Percentiles rank a stretch among this genome's conserved stretches.
Evolutionary conservation across 2,888 invertebrate species (phyloP).

Genomic region (Sminthurides aquaticus): DNA sequence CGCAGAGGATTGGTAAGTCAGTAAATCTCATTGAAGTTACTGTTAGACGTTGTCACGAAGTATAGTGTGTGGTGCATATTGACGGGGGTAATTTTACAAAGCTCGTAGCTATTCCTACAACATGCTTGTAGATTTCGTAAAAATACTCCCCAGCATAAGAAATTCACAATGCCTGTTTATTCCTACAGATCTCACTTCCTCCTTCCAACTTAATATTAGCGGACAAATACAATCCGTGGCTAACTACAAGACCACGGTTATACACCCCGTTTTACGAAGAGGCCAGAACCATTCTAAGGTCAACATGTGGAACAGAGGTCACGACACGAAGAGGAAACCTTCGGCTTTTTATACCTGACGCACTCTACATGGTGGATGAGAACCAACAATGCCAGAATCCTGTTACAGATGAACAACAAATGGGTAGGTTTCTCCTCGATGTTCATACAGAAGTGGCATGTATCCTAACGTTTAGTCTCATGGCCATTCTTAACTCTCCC

Average conservation of each 20-base stretch:
- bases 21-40: slow-evolving; percentile 5
- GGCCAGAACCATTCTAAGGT: slow-evolving; percentile 54
- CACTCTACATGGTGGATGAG: slow-evolving; percentile 77
- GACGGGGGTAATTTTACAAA: too few species aligned
- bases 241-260: slow-evolving; percentile 68
- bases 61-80: too few species aligned
- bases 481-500: too few species aligned
- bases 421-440: slow-evolving; percentile 7
- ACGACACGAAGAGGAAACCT: slow-evolving; percentile 44
- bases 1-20: slow-evolving; percentile 61
- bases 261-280: slow-evolving; percentile 94
- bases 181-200: slow-evolving; percentile 55
- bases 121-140: too few species aligned
- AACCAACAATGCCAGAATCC: slow-evolving; percentile 49
- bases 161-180: too few species aligned
- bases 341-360: slow-evolving; percentile 66
- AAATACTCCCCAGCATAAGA: too few species aligned
- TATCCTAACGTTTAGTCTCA: slow-evolving; percentile 5
- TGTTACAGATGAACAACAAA: slow-evolving; percentile 20
- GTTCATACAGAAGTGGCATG: not conserved
- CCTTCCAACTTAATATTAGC: slow-evolving; percentile 75
- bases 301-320: slow-evolving; percentile 30
- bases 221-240: slow-evolving; percentile 66
- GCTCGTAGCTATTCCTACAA: too few species aligned
- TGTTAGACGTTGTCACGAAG: too few species aligned